These are phyloP conservation scores for Phyllopteryx taeniolatus DNA, from an alignment of 2,113 vertebrate species.

Conservation along the genomic window DNA sequence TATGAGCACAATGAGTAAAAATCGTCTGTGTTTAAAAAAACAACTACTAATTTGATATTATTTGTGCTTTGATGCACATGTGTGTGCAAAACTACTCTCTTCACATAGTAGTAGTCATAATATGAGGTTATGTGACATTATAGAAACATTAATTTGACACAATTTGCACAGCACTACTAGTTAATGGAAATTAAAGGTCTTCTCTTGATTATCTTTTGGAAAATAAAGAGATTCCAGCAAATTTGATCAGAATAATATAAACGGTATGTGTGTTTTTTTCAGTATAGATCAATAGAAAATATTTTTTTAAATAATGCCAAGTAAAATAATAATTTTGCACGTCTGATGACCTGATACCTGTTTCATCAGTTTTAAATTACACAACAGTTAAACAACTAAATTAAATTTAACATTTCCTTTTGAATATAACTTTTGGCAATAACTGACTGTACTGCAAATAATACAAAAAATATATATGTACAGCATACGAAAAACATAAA, in stretches of 20 bases:
- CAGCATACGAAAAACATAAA: slow-evolving; percentile 33
- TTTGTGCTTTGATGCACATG: slow-evolving; percentile 44
- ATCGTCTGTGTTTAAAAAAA: neutral
- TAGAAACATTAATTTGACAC: neutral
- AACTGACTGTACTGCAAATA: slow-evolving; percentile 24
- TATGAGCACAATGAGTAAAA: neutral
- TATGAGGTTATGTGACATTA: neutral
- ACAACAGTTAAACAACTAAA: slow-evolving; percentile 6
- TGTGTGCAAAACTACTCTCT: slow-evolving; percentile 1
- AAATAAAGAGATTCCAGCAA: neutral
- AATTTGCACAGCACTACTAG: neutral
- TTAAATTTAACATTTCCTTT: slow-evolving; percentile 16
- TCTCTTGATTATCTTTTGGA: neutral
- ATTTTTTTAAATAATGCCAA: neutral
- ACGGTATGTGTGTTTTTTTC: neutral
- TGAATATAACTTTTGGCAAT: slow-evolving; percentile 50
- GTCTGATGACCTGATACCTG: slow-evolving; percentile 30
- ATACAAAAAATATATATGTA: slow-evolving; percentile 40
- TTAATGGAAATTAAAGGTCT: neutral
- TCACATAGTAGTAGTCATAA: neutral
- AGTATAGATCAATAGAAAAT: neutral
- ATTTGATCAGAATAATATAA: neutral
- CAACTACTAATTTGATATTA: slow-evolving; percentile 1
- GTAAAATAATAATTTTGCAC: slow-evolving; percentile 4
- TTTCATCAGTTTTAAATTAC: slow-evolving; percentile 27